A percentile compares a stretch with the other conserved stretches of the same genome.
phyloP scores from a whole-genome alignment of 2,797 vertebrate genomes.

The Anolis apletophallus region DNA sequence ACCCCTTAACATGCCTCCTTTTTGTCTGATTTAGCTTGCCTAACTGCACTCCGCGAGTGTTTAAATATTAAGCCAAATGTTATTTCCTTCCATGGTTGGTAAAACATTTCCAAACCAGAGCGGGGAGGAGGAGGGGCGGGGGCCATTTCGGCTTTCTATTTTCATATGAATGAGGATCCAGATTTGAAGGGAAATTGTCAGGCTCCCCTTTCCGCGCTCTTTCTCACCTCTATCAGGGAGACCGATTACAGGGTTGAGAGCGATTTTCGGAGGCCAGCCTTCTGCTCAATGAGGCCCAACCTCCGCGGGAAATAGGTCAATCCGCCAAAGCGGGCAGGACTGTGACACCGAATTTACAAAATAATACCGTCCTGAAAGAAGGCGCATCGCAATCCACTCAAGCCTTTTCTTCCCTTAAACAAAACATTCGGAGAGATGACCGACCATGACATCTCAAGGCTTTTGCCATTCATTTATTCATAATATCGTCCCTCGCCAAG shows the following conservation, averaged over 20 bases:
- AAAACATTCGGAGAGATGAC: background rate
- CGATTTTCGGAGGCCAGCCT: constrained; percentile 57
- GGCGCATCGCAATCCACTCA: constrained; percentile 35
- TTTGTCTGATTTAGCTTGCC: constrained; percentile 46
- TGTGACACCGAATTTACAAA: constrained; percentile 43
- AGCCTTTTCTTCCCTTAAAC: constrained; percentile 25
- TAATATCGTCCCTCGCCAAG: background rate
- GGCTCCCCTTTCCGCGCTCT: constrained; percentile 25
- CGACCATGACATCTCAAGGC: accelerated
- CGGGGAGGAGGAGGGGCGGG: constrained; percentile 20
- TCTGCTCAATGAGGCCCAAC: constrained; percentile 63
- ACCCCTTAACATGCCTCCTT: constrained; percentile 36
- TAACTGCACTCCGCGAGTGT: constrained; percentile 51
- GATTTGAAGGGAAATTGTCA: constrained; percentile 37
- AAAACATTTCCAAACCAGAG: constrained; percentile 48
- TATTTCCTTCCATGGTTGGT: constrained; percentile 47
- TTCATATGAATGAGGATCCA: constrained; percentile 47
- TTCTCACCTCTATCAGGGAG: constrained; percentile 64
- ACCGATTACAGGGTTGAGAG: constrained; percentile 50
- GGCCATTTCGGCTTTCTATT: constrained; percentile 27
- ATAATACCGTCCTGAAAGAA: constrained; percentile 31
- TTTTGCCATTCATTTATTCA: constrained; percentile 10
- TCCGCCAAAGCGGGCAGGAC: constrained; percentile 43
- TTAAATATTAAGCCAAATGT: constrained; percentile 50
- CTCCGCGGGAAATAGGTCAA: constrained; percentile 65